Percentiles rank a stretch among this genome's conserved stretches.
These are phyloP conservation scores for Melikaiella ostensackeni DNA, from an alignment of 2,888 invertebrate genomes.

Conservation along the genomic window DNA sequence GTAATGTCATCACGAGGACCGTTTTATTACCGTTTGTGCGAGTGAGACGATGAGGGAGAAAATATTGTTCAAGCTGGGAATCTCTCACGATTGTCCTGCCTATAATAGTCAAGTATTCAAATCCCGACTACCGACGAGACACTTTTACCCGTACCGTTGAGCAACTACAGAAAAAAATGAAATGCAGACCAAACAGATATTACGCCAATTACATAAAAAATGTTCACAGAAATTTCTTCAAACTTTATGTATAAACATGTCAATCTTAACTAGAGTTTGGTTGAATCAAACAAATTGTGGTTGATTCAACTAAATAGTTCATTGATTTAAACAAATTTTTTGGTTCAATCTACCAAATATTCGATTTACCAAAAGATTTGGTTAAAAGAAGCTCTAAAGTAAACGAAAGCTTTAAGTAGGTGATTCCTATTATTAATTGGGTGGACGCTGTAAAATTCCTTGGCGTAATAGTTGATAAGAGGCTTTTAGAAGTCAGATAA, in stretches of 20 bases:
- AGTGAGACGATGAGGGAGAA: conserved; percentile 58
- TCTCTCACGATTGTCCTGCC: conserved; percentile 76
- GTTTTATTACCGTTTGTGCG: conserved; percentile 69
- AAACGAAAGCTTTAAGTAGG: no score
- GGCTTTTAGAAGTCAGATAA: no score
- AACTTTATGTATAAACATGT: neutral
- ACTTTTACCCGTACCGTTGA: conserved; percentile 67
- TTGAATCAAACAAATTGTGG: no score
- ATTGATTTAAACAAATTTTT: no score
- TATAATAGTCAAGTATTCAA: conserved; percentile 73
- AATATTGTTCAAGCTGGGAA: conserved; percentile 74
- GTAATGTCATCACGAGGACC: conserved; percentile 63
- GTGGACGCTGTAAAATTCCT: no score
- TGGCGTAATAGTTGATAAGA: no score
- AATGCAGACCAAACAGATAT: neutral
- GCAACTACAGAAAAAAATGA: conserved; percentile 60
- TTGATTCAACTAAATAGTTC: no score
- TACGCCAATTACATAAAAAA: neutral
- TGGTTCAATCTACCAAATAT: no score
- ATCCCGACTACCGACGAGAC: conserved; percentile 63
- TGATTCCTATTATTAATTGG: no score
- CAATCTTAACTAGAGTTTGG: no score
- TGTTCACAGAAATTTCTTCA: neutral
- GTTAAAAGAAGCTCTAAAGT: no score
- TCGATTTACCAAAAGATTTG: no score